Evolutionary conservation across 2,797 vertebrate species (phyloP), one percentile per base, ranked within the genome.

Genomic region (Taenioides sp.): DNA sequence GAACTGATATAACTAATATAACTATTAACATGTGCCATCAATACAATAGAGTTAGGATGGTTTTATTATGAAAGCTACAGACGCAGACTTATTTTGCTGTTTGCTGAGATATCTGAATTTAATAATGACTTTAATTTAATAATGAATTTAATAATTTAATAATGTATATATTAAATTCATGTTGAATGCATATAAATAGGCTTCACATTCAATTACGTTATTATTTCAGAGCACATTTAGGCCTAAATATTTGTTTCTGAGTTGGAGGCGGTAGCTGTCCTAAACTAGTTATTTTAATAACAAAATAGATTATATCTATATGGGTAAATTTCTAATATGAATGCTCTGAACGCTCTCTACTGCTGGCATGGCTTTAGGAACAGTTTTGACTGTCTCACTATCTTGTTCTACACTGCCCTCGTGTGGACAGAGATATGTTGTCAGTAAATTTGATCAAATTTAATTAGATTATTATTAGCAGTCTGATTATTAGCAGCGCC

Each of bases 351-450:
- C 0, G 52, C 34, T n/a, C 1, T 1, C 5, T 54, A 10, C 18
- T 22, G 52, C 20, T 9, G 50, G 20, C 6, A n/a, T 52, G 16
- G 49, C 5, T 52, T 27, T 11, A 5, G 11, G 22, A 16, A 58
- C 55, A 12, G 11, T 17, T 2, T 7, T 18, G 17, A 20, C 3
- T 20, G 16, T 57, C 18, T 16, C 12, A 47, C 1, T 74, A 7
- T 50, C 70, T 59, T 57, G 69, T 69, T 65, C 37, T 70, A 22
- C 28, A 54, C 59, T 77, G 75, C 70, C 75, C 64, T 17, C 82
- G 23, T 23, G 70, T 76, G 79, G 79, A 61, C 25, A 18, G 67
- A 2, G 3, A 70, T 40, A 67, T 5, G 9, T 22, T 28, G 5
- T 9, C 17, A 43, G 22, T 50, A 1, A 7, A 50, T 9, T 37